Percentiles rank a stretch among this genome's conserved stretches.
These are phyloP conservation scores for Xestia ashworthii DNA, from an alignment of 2,888 invertebrate species.

Conservation along the genomic window DNA sequence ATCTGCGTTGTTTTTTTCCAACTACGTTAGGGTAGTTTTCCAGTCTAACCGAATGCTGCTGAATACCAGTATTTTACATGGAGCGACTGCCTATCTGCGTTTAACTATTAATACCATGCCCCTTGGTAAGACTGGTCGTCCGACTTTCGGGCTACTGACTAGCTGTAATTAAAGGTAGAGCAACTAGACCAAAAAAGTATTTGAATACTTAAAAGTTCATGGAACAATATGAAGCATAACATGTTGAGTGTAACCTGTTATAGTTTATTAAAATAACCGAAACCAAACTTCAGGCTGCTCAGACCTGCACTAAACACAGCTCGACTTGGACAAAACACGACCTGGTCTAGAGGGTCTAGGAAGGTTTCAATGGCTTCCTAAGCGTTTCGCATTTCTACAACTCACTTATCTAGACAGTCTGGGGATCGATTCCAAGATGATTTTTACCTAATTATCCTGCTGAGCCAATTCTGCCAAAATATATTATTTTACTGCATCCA, in stretches of 20 bases:
- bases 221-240: neutral
- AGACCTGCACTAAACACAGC: neutral
- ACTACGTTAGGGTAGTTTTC: too few species aligned
- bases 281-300: neutral
- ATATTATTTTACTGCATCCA: neutral
- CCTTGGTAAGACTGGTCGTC: too few species aligned
- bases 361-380: neutral
- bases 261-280: neutral
- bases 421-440: neutral
- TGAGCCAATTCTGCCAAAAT: neutral
- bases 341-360: neutral
- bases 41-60: too few species aligned
- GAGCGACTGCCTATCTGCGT: too few species aligned
- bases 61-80: too few species aligned
- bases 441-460: neutral
- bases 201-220: neutral
- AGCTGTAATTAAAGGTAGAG: neutral
- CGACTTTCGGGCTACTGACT: too few species aligned
- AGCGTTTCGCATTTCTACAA: neutral
- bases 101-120: too few species aligned
- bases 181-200: neutral
- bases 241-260: neutral
- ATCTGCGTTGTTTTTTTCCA: too few species aligned
- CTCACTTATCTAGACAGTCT: neutral
- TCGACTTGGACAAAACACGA: neutral